phyloP scores from a whole-genome alignment of 53 echinoderm and acorn worm genomes.

The Temnopleurus reevesii region DNA sequence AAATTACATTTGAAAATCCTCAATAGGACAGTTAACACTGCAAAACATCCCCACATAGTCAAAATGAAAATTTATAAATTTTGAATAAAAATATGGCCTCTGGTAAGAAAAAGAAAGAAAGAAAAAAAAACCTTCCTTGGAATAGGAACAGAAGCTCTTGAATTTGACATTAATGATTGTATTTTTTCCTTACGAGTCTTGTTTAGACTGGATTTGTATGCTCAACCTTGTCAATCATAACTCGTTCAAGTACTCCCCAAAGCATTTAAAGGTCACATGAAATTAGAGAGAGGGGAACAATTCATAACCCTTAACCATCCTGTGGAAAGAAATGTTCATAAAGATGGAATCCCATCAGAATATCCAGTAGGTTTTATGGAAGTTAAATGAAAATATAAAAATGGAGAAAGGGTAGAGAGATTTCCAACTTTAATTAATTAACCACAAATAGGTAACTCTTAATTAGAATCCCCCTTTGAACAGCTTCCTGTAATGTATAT shows the following conservation, averaged over 20 bases:
- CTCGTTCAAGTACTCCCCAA: not conserved
- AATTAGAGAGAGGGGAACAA: not conserved
- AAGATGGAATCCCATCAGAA: too few species aligned
- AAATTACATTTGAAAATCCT: not conserved
- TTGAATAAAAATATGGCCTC: not conserved
- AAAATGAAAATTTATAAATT: too few species aligned
- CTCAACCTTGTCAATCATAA: not conserved
- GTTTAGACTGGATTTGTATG: not conserved
- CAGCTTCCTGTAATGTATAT: not conserved
- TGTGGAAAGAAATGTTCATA: not conserved
- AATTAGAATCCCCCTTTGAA: too few species aligned
- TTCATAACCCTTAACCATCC: not conserved
- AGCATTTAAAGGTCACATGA: not conserved
- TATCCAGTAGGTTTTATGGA: too few species aligned
- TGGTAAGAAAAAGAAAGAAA: not conserved
- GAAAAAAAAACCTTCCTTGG: too few species aligned
- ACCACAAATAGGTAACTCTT: too few species aligned
- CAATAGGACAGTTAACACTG: not conserved
- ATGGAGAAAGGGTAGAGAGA: too few species aligned
- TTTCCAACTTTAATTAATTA: too few species aligned
- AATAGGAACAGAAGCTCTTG: not conserved
- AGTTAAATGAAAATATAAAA: too few species aligned
- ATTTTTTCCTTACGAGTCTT: not conserved
- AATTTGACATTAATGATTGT: not conserved
- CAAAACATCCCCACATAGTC: too few species aligned